Conservation (phyloP, 2,888 invertebrate species). For the Melieria picta region DNA sequence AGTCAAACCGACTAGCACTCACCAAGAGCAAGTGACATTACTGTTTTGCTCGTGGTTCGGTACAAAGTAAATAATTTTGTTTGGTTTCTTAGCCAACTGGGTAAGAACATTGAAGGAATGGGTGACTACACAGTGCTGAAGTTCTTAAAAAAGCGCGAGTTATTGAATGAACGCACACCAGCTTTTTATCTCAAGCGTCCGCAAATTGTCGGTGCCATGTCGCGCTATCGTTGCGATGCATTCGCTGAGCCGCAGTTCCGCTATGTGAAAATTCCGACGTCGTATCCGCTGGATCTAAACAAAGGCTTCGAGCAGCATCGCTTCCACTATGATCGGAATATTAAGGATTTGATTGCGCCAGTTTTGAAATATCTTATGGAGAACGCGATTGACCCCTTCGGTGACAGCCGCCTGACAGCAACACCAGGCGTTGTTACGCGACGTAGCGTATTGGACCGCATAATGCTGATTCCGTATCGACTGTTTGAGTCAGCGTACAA, state of each 20-base stretch:
- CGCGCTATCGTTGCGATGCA: too few relatives aligned
- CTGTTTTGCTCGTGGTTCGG: too few relatives aligned
- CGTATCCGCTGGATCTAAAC: slow-evolving; percentile 25
- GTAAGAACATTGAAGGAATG: neutral
- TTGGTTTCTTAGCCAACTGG: too few relatives aligned
- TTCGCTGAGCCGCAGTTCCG: neutral
- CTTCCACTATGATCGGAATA: too few relatives aligned
- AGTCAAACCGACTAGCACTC: too few relatives aligned
- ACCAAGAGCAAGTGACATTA: too few relatives aligned
- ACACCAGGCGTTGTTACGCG: neutral
- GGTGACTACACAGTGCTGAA: neutral
- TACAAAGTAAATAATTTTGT: too few relatives aligned
- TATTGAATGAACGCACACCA: neutral
- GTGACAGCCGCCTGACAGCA: too few relatives aligned
- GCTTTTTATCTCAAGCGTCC: neutral
- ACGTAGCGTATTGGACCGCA: neutral
- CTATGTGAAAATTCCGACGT: neutral
- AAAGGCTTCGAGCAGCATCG: slow-evolving; percentile 18
- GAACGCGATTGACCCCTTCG: too few relatives aligned
- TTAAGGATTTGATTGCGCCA: too few relatives aligned
- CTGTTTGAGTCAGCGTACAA: neutral
- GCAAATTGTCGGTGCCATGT: neutral
- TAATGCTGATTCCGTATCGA: slow-evolving; percentile 20
- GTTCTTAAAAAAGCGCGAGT: too few relatives aligned
- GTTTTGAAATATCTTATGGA: too few relatives aligned